Conservation (phyloP, 1,140 invertebrate genomes). For the Nasonia giraulti region DNA sequence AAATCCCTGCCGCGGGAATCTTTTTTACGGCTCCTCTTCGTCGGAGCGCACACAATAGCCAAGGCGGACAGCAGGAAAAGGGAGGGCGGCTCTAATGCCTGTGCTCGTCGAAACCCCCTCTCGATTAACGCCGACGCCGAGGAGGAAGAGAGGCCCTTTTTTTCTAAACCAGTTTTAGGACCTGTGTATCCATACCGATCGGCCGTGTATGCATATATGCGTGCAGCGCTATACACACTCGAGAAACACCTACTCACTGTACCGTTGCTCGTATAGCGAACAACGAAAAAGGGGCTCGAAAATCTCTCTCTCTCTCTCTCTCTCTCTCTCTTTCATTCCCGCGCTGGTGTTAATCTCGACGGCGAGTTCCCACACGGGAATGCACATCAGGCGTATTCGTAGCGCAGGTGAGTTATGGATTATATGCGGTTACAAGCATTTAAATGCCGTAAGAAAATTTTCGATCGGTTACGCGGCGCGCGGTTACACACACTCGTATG, state of each 20-base stretch:
- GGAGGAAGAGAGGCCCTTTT: constrained; percentile 41
- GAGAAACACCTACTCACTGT: constrained; percentile 63
- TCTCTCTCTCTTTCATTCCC: neutral
- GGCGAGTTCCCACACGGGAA: constrained; percentile 6
- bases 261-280: constrained; percentile 59
- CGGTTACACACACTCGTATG: too few species aligned
- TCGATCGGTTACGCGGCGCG: too few species aligned
- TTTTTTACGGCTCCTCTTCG: neutral
- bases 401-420: neutral
- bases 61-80: constrained; percentile 24
- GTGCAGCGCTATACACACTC: constrained; percentile 37
- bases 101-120: constrained; percentile 30
- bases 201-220: neutral
- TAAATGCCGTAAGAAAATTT: neutral
- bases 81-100: neutral
- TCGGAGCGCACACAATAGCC: neutral
- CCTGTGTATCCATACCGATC: neutral
- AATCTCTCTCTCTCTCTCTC: constrained; percentile 13
- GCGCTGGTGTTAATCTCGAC: neutral
- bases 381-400: too few species aligned
- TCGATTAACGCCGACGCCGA: constrained; percentile 39
- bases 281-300: constrained; percentile 28
- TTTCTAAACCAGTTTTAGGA: constrained; percentile 67
- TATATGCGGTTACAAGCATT: neutral
- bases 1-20: neutral